These are phyloP conservation scores for Caenorhabditis wallacei DNA, from an alignment of 2,888 invertebrate species.

Conservation along the genomic window DNA sequence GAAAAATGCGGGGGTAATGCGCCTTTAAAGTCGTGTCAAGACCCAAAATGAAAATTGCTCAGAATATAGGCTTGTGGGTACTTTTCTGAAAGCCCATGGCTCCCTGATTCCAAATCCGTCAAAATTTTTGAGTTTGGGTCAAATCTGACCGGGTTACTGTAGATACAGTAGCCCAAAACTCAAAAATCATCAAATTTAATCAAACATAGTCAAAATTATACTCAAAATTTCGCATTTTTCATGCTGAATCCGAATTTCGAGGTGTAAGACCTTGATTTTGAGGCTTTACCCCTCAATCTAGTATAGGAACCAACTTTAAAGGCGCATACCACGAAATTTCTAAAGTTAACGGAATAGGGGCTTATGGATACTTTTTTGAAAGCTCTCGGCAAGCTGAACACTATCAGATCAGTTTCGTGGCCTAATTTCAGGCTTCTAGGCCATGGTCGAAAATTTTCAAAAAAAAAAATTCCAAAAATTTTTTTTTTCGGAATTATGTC, in stretches of 20 bases:
- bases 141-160: not conserved
- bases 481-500: too few relatives aligned
- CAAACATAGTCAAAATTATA: not conserved
- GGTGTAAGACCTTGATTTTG: too few relatives aligned
- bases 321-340: too few relatives aligned
- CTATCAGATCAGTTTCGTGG: too few relatives aligned
- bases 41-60: not conserved
- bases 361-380: too few relatives aligned
- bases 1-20: not conserved
- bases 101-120: too few relatives aligned
- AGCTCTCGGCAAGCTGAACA: too few relatives aligned
- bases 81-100: not conserved
- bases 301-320: too few relatives aligned
- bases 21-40: not conserved
- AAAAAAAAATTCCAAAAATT: too few relatives aligned
- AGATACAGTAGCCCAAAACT: not conserved
- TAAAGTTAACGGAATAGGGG: too few relatives aligned
- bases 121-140: too few relatives aligned
- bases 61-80: not conserved
- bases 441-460: not conserved
- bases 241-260: not conserved
- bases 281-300: too few relatives aligned
- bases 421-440: conserved; percentile 23
- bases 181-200: not conserved
- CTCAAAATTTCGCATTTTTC: conserved; percentile 17